Conservation (phyloP, 1,140 invertebrate species). For the Cryptotermes secundus region DNA sequence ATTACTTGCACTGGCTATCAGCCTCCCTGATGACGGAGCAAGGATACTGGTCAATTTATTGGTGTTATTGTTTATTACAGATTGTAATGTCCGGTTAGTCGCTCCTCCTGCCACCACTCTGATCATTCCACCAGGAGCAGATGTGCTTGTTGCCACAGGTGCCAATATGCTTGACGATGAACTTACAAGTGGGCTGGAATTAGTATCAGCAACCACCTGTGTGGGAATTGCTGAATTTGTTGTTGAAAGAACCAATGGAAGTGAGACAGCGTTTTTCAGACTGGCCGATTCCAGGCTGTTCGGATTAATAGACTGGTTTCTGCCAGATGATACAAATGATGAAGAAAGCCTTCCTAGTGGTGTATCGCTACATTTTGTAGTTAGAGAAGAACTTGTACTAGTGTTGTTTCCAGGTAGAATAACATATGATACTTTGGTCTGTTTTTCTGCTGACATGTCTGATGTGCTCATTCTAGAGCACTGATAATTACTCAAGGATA, state of each 20-base stretch:
- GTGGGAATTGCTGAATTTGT: background rate
- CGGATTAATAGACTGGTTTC: background rate
- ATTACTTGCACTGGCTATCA: background rate
- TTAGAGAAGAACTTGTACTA: background rate
- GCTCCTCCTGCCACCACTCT: constrained; percentile 25
- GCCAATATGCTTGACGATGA: background rate
- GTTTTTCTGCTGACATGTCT: background rate
- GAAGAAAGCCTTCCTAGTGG: background rate
- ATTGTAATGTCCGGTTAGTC: constrained; percentile 18
- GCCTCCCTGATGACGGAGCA: constrained; percentile 8
- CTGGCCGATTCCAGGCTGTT: background rate
- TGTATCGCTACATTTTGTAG: constrained; percentile 1
- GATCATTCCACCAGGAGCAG: constrained; percentile 22
- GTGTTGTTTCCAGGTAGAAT: constrained; percentile 28
- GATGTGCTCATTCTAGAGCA: background rate
- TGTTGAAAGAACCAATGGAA: background rate
- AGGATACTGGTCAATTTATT: constrained; percentile 30
- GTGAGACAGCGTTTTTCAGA: background rate
- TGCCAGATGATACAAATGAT: background rate
- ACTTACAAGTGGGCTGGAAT: background rate
- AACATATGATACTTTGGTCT: constrained; percentile 32
- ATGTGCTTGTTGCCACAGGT: constrained; percentile 6
- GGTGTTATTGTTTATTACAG: background rate
- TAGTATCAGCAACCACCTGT: background rate
- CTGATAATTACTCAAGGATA: constrained; percentile 18